Percentiles rank a stretch among this genome's conserved stretches.
These are phyloP conservation scores for Gracilinanus agilis DNA, from an alignment of 2,113 vertebrate species.

Conservation along the genomic window DNA sequence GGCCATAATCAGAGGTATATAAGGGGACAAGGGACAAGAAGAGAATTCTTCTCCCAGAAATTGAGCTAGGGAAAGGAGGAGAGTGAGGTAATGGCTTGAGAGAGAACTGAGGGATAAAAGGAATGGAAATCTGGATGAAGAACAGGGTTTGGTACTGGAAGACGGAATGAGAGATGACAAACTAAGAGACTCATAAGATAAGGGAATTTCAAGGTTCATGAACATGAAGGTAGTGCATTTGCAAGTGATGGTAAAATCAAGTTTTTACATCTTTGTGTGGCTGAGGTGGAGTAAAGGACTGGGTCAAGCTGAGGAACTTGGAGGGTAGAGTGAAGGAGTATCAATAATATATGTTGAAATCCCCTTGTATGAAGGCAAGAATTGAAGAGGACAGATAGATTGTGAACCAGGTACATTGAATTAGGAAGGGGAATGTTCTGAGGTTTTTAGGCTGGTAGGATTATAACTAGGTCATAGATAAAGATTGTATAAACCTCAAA, in stretches of 20 bases:
- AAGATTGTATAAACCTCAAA: neutral
- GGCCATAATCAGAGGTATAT: neutral
- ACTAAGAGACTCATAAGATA: neutral
- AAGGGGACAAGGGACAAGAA: neutral
- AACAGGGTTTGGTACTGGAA: neutral
- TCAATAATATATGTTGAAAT: neutral
- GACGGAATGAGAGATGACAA: neutral
- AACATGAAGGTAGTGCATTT: neutral
- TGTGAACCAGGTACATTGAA: neutral
- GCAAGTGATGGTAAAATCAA: neutral
- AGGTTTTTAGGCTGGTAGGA: neutral
- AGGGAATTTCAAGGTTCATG: neutral
- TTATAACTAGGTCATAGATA: neutral
- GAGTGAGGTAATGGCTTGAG: too few species aligned
- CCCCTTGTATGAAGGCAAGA: neutral
- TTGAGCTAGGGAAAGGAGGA: neutral
- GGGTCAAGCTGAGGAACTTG: neutral
- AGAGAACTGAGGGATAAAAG: neutral
- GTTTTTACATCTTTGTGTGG: neutral
- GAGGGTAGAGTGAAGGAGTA: neutral
- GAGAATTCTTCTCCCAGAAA: neutral
- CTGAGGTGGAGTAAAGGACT: neutral
- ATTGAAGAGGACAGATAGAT: neutral
- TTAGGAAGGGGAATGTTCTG: neutral
- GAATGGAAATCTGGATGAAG: neutral